These are phyloP conservation scores for Aphis craccivora DNA, from an alignment of 1,140 invertebrate species.

Conservation along the genomic window DNA sequence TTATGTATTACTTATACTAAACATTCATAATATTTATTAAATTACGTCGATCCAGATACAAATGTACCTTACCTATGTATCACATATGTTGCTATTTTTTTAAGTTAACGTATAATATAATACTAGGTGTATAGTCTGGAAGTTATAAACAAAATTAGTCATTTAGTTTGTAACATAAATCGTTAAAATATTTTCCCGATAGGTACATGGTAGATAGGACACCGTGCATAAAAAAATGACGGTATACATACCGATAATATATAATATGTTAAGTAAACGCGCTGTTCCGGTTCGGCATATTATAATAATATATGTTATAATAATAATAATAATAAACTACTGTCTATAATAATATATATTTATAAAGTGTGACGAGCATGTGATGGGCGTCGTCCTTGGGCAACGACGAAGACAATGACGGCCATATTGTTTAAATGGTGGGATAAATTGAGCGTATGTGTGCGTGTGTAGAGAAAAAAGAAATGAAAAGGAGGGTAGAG, in stretches of 20 bases:
- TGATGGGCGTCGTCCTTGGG: constrained; percentile 46
- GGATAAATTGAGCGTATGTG: background rate
- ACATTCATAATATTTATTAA: background rate
- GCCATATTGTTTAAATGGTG: constrained; percentile 58
- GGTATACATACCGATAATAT: background rate
- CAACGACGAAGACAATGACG: constrained; percentile 45
- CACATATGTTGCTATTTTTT: background rate
- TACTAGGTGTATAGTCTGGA: background rate
- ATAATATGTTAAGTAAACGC: background rate
- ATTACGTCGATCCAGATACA: background rate
- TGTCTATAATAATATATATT: background rate
- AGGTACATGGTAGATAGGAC: too few species aligned
- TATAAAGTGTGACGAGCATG: constrained; percentile 16
- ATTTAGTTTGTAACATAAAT: background rate
- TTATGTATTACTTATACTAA: too few species aligned
- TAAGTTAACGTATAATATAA: background rate
- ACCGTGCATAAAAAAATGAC: background rate
- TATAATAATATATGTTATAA: background rate
- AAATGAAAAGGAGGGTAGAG: constrained; percentile 21
- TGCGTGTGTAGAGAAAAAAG: background rate
- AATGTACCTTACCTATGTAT: background rate
- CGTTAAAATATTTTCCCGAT: background rate
- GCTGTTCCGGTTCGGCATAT: constrained; percentile 12
- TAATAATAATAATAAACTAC: background rate
- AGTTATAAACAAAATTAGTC: background rate